Evolutionary conservation across 2,113 vertebrate species (phyloP).

Genomic region (Struthio camelus): DNA sequence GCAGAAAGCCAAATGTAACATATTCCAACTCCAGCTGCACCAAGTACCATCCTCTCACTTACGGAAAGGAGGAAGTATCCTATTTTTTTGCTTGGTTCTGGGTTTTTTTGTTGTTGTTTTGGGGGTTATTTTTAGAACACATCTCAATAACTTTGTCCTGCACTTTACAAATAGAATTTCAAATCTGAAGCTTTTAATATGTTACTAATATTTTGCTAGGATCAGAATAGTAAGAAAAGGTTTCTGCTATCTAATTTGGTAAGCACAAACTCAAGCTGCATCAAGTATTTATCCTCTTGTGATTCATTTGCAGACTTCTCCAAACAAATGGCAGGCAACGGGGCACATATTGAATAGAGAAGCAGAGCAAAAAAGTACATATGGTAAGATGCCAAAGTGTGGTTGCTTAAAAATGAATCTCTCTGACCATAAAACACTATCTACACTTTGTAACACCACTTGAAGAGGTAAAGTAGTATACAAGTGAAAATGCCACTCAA

Average conservation of each 20-base stretch:
- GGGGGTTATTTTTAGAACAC: not conserved
- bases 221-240: not conserved
- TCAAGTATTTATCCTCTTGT: not conserved
- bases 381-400: not conserved
- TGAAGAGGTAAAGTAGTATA: slow-evolving; percentile 11
- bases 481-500: slow-evolving; percentile 44
- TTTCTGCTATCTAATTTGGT: not conserved
- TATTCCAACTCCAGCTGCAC: not conserved
- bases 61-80: not conserved
- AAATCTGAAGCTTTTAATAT: not conserved
- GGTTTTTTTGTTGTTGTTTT: not conserved
- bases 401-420: slow-evolving; percentile 19
- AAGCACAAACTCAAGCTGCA: not conserved
- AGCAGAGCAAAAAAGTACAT: not conserved
- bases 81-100: not conserved
- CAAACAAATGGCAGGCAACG: not conserved
- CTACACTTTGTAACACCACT: not conserved
- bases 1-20: not conserved
- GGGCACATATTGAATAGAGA: not conserved
- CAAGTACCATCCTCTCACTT: not conserved
- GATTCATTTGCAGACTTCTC: not conserved
- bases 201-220: not conserved
- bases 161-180: not conserved
- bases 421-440: slow-evolving; percentile 1
- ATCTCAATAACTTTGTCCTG: not conserved